Evolutionary conservation across 1,140 invertebrate genomes (phyloP).

Genomic region (Diorhabda carinulata): DNA sequence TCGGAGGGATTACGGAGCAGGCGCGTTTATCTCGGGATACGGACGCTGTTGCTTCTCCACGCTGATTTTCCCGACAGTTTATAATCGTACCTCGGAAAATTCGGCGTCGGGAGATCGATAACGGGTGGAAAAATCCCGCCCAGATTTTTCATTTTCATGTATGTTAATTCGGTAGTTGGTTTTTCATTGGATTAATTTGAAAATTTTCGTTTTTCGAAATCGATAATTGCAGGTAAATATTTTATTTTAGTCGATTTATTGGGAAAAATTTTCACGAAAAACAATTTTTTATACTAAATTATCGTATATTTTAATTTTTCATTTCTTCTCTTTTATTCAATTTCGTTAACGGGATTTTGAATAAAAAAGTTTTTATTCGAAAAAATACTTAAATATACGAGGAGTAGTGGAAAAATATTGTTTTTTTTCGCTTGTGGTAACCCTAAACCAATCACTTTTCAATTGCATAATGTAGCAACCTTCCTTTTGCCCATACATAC

Average conservation of each 20-base stretch:
- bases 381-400: too few species aligned
- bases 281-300: too few species aligned
- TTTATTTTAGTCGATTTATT: background rate
- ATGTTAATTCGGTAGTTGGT: background rate
- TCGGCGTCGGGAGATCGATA: conserved; percentile 7
- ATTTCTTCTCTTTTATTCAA: too few species aligned
- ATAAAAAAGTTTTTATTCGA: too few species aligned
- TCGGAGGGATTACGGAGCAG: conserved; percentile 20
- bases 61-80: conserved; percentile 29
- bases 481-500: too few species aligned
- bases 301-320: too few species aligned
- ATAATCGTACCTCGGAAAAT: conserved; percentile 31
- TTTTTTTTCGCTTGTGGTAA: too few species aligned
- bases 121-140: background rate
- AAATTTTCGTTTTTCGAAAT: background rate
- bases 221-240: background rate
- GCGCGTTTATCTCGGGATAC: conserved; percentile 30
- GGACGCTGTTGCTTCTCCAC: conserved; percentile 40
- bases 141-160: background rate
- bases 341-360: too few species aligned
- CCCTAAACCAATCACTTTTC: too few species aligned
- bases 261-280: background rate
- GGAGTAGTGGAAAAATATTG: too few species aligned
- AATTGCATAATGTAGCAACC: too few species aligned
- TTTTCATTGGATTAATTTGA: conserved; percentile 8